Percentiles rank a stretch among this genome's conserved stretches.
Conservation (phyloP, 2,888 invertebrate species). For the Aphrophora alni region DNA sequence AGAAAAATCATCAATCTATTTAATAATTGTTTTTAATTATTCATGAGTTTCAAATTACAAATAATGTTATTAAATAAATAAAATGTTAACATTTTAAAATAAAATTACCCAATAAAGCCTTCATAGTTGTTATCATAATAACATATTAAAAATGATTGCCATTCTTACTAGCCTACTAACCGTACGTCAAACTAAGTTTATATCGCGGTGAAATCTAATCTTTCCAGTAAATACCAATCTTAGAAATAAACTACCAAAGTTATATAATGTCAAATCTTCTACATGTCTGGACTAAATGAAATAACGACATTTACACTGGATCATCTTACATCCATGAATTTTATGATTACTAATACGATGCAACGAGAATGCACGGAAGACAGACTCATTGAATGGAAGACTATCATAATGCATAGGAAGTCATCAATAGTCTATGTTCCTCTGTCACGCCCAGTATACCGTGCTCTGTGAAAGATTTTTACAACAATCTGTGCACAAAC, state of each 20-base stretch:
- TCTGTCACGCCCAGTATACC: background rate
- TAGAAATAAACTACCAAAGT: background rate
- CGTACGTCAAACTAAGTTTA: background rate
- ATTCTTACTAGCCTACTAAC: too few relatives aligned
- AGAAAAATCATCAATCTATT: too few relatives aligned
- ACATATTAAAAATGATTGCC: too few relatives aligned
- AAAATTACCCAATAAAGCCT: too few relatives aligned
- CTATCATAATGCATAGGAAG: slow-evolving; percentile 6
- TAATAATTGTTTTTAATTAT: too few relatives aligned
- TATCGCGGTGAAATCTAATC: background rate
- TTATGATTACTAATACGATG: background rate
- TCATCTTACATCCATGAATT: background rate
- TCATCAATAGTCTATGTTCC: background rate
- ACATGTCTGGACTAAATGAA: background rate
- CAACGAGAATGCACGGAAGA: background rate
- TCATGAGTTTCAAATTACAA: too few relatives aligned
- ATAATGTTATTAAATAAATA: too few relatives aligned
- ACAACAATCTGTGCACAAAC: too few relatives aligned
- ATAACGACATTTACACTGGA: background rate
- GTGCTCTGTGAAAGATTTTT: background rate
- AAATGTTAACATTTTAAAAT: too few relatives aligned
- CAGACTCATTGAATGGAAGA: background rate
- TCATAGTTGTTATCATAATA: too few relatives aligned
- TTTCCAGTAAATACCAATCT: background rate
- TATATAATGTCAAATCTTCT: background rate